phyloP scores from a whole-genome alignment of 2,797 vertebrate genomes.

The Tokudaia tokunoshimensis region DNA sequence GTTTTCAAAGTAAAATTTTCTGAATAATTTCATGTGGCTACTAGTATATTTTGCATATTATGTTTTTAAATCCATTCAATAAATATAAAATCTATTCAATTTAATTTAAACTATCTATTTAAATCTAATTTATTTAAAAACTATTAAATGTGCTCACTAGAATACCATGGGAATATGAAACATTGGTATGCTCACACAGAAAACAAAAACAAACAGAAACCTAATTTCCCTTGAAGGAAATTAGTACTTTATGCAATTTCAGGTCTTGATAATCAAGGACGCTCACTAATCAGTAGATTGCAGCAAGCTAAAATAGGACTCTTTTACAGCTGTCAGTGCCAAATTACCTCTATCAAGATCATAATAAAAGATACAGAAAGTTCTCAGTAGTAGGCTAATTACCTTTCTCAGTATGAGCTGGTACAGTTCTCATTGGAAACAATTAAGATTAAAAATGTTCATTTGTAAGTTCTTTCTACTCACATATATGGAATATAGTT shows the following conservation, averaged over 20 bases:
- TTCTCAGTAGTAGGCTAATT: slow-evolving; percentile 80
- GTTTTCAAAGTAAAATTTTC: not conserved
- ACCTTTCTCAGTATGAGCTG: slow-evolving; percentile 58
- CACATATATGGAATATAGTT: slow-evolving; percentile 3
- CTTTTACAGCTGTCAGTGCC: slow-evolving; percentile 71
- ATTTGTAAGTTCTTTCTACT: slow-evolving; percentile 40
- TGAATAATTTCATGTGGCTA: not conserved
- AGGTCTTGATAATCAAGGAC: slow-evolving; percentile 72
- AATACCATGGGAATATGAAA: slow-evolving; percentile 27
- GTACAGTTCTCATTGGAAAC: slow-evolving; percentile 49
- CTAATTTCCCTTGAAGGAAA: slow-evolving; percentile 76
- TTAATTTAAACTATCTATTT: not conserved
- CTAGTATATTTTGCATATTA: not conserved
- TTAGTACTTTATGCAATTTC: slow-evolving; percentile 78
- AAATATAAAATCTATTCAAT: not conserved
- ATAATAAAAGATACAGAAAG: slow-evolving; percentile 70
- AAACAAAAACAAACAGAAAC: slow-evolving; percentile 69
- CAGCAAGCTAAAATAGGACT: slow-evolving; percentile 78
- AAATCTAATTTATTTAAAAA: slow-evolving; percentile 14
- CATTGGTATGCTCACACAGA: slow-evolving; percentile 45
- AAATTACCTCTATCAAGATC: slow-evolving; percentile 74
- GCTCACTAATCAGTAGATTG: slow-evolving; percentile 79
- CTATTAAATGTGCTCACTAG: not conserved
- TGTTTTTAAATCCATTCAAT: not conserved
- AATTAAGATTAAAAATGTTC: slow-evolving; percentile 64